Percentiles rank a stretch among this genome's conserved stretches.
Evolutionary conservation across 2,797 vertebrate genomes (phyloP).

Genomic region (Trichosurus vulpecula): DNA sequence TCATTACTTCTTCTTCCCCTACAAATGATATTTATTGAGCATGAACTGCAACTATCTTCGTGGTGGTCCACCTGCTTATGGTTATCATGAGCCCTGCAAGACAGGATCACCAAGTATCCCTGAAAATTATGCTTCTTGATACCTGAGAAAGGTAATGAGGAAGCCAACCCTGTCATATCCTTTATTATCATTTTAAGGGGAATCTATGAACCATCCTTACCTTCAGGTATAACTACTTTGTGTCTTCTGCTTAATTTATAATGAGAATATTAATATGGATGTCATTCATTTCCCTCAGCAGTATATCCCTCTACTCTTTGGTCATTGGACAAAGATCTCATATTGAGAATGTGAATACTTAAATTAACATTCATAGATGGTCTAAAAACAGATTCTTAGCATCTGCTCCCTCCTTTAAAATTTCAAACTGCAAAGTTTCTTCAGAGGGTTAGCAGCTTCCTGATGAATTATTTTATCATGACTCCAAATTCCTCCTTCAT

Average conservation of each 20-base stretch:
- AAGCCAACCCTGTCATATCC: neutral
- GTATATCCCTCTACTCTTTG: neutral
- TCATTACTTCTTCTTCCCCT: neutral
- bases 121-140: neutral
- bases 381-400: neutral
- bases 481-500: neutral
- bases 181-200: neutral
- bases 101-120: neutral
- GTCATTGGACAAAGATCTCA: neutral
- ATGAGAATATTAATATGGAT: neutral
- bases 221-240: neutral
- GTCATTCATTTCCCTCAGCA: neutral
- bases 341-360: neutral
- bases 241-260: neutral
- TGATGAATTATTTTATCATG: neutral
- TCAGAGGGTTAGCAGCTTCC: neutral
- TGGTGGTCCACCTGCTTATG: neutral
- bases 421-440: neutral
- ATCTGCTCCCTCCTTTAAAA: neutral
- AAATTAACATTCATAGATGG: neutral
- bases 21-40: neutral
- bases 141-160: neutral
- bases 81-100: neutral
- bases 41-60: neutral
- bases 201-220: neutral